These are phyloP conservation scores for Pseudochirops corinnae DNA, from an alignment of 2,797 vertebrate species.

Conservation along the genomic window DNA sequence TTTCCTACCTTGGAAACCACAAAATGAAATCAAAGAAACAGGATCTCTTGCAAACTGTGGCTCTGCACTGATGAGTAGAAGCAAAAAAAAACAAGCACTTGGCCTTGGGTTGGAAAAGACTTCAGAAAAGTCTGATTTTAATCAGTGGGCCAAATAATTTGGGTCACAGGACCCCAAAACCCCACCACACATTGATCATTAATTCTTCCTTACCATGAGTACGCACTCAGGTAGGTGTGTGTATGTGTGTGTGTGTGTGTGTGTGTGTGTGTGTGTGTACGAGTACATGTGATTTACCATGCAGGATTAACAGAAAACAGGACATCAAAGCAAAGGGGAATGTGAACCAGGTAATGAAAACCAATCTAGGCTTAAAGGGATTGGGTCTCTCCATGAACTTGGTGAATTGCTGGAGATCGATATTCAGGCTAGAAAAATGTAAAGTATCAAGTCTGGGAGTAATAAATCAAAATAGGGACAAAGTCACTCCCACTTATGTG, in stretches of 20 bases:
- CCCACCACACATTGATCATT: background rate
- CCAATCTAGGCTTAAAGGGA: conserved; percentile 25
- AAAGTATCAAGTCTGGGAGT: conserved; percentile 67
- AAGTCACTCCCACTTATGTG: conserved; percentile 50
- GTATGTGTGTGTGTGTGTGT: background rate
- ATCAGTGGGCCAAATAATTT: conserved; percentile 64
- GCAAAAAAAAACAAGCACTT: conserved; percentile 48
- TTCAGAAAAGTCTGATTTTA: conserved; percentile 69
- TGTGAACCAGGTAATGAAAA: conserved; percentile 47
- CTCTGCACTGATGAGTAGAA: conserved; percentile 39
- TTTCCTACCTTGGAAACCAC: conserved; percentile 82
- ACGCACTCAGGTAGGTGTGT: background rate
- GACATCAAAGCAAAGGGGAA: conserved; percentile 53
- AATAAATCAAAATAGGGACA: conserved; percentile 69
- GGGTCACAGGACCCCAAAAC: background rate
- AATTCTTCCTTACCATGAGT: conserved; percentile 6
- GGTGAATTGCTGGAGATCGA: conserved; percentile 26
- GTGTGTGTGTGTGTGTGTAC: background rate
- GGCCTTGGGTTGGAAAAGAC: conserved; percentile 64
- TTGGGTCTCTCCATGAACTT: background rate
- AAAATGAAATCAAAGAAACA: conserved; percentile 81
- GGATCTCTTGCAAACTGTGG: conserved; percentile 69
- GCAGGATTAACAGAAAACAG: background rate
- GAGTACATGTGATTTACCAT: conserved; percentile 33
- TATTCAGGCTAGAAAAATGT: conserved; percentile 66